Evolutionary conservation across 2,113 vertebrate genomes (phyloP).

Genomic region (Bettongia penicillata): DNA sequence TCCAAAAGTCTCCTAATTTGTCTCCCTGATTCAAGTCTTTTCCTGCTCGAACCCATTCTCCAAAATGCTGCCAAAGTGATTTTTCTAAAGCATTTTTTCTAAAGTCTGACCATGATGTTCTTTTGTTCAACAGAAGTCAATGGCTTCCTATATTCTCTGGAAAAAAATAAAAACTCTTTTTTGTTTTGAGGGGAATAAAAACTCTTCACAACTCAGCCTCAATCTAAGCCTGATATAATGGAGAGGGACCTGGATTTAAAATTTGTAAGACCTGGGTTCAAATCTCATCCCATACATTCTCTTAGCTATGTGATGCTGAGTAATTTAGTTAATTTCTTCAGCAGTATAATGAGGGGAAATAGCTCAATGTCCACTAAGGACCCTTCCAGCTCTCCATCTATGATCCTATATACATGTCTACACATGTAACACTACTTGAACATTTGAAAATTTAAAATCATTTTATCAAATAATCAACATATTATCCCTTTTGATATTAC

Average conservation of each 20-base stretch:
- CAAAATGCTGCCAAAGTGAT: neutral
- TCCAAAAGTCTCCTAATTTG: neutral
- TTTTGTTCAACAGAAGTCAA: neutral
- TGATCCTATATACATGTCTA: no score
- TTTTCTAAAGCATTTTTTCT: neutral
- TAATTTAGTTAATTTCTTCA: no score
- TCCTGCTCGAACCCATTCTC: neutral
- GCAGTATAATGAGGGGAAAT: no score
- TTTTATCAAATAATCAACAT: no score
- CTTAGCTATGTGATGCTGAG: no score
- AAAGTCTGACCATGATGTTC: neutral
- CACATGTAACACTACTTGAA: no score
- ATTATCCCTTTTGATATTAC: no score
- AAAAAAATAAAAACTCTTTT: neutral
- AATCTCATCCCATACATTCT: no score
- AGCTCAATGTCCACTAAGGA: no score
- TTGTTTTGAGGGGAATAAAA: neutral
- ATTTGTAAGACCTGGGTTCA: neutral
- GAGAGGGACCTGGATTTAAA: neutral
- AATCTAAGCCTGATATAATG: neutral
- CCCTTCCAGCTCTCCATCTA: no score
- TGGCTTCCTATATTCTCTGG: neutral
- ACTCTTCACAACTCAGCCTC: neutral
- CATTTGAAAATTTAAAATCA: no score
- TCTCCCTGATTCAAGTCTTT: neutral